phyloP scores from a whole-genome alignment of 2,888 invertebrate species.

The Pseudanteris insignis region DNA sequence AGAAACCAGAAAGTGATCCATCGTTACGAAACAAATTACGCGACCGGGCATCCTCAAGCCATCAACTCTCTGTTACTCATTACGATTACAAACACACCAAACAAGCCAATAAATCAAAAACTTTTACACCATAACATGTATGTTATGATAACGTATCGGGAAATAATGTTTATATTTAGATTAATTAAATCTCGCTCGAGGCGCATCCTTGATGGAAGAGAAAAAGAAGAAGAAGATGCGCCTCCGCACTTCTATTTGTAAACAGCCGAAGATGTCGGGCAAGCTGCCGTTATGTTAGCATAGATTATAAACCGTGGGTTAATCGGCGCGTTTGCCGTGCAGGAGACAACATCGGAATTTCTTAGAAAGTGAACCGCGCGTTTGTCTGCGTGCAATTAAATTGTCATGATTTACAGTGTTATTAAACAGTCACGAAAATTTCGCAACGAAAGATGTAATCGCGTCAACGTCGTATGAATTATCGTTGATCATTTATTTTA shows the following conservation, averaged over 20 bases:
- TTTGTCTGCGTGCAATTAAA: constrained; percentile 16
- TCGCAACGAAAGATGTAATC: too few relatives aligned
- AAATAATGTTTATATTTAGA: constrained; percentile 40
- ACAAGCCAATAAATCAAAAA: constrained; percentile 28
- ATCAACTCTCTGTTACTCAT: constrained; percentile 14
- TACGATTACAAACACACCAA: constrained; percentile 17
- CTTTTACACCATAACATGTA: constrained; percentile 20
- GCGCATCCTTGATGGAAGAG: constrained; percentile 21
- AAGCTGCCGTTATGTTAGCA: constrained; percentile 45
- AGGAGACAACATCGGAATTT: constrained; percentile 26
- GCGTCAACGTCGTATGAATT: too few relatives aligned
- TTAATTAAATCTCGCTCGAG: constrained; percentile 37
- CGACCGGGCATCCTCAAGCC: constrained; percentile 1
- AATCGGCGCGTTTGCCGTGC: constrained; percentile 15
- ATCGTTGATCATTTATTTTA: too few relatives aligned
- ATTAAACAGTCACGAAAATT: constrained; percentile 7
- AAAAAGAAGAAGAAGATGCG: constrained; percentile 15
- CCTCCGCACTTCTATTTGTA: constrained; percentile 42
- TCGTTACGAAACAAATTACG: constrained; percentile 8
- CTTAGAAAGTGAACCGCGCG: constrained; percentile 35
- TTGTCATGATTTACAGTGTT: constrained; percentile 7
- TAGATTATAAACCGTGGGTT: constrained; percentile 32
- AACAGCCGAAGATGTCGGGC: constrained; percentile 44
- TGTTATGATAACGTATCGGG: constrained; percentile 27
- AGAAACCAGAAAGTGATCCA: constrained; percentile 2